phyloP scores from a whole-genome alignment of 1,140 invertebrate species.

The Platorchestia sp. region DNA sequence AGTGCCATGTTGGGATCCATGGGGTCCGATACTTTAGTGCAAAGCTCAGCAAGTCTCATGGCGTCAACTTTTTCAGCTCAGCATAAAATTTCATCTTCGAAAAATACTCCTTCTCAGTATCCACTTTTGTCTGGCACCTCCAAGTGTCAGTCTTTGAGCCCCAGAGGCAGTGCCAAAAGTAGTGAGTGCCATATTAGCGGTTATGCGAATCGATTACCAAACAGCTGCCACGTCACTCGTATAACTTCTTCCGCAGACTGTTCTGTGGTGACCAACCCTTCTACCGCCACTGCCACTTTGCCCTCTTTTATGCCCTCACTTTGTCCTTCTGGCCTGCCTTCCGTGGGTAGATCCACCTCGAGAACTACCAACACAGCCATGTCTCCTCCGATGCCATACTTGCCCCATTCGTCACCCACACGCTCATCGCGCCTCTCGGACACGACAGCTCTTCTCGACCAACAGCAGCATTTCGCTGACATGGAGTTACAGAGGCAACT shows the following conservation, averaged over 20 bases:
- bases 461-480: conserved; percentile 1
- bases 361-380: background rate
- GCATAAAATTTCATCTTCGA: conserved; percentile 4
- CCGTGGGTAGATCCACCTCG: background rate
- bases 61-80: background rate
- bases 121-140: background rate
- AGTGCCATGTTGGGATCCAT: background rate
- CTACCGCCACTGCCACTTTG: background rate
- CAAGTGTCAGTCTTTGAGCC: background rate
- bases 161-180: background rate
- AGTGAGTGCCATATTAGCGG: background rate
- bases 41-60: conserved; percentile 24
- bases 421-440: background rate
- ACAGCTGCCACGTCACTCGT: background rate
- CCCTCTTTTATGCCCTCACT: conserved; percentile 28
- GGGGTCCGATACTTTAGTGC: conserved; percentile 21
- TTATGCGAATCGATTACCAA: background rate
- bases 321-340: background rate
- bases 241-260: background rate
- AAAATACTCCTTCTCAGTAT: conserved; percentile 34
- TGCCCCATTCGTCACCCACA: background rate
- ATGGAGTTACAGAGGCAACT: background rate
- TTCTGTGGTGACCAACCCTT: background rate
- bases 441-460: conserved; percentile 3
- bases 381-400: background rate